Evolutionary conservation across 2,113 vertebrate genomes (phyloP).

Genomic region (Campylomormyrus numenius): DNA sequence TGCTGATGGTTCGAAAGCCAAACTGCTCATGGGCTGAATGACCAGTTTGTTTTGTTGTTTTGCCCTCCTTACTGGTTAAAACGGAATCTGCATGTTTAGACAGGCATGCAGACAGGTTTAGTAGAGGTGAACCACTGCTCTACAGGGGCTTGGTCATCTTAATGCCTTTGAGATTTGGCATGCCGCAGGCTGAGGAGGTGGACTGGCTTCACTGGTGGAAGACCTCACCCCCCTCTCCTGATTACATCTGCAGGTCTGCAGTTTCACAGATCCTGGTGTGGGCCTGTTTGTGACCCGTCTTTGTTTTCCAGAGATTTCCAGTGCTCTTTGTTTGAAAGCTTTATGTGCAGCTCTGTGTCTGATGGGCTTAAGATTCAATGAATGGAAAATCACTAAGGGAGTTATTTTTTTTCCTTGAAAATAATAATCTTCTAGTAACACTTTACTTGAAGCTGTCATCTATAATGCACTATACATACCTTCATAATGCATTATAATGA

Average conservation of each 20-base stretch:
- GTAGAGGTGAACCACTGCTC: not conserved
- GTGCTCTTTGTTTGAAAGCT: not conserved
- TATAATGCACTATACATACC: not conserved
- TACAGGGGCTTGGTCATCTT: not conserved
- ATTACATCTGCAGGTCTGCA: constrained; percentile 7
- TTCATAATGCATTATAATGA: not conserved
- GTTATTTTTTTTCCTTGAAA: not conserved
- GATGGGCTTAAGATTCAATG: not conserved
- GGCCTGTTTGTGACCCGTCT: not conserved
- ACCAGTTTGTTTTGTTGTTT: not conserved
- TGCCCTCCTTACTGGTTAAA: not conserved
- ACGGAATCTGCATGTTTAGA: not conserved
- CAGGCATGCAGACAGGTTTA: not conserved
- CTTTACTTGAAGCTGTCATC: not conserved
- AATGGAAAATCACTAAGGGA: not conserved
- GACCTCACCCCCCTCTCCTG: not conserved
- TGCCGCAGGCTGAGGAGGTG: not conserved
- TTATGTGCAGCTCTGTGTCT: not conserved
- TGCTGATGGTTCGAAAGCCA: not conserved
- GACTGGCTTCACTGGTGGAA: not conserved
- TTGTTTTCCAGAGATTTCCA: not conserved
- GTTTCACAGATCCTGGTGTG: not conserved
- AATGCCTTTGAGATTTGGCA: not conserved
- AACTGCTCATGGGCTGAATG: not conserved
- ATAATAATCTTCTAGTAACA: not conserved